Evolutionary conservation across 2,888 invertebrate species (phyloP), one percentile per base, ranked within the genome.

Genomic region (Leptinotarsa tumamoca): DNA sequence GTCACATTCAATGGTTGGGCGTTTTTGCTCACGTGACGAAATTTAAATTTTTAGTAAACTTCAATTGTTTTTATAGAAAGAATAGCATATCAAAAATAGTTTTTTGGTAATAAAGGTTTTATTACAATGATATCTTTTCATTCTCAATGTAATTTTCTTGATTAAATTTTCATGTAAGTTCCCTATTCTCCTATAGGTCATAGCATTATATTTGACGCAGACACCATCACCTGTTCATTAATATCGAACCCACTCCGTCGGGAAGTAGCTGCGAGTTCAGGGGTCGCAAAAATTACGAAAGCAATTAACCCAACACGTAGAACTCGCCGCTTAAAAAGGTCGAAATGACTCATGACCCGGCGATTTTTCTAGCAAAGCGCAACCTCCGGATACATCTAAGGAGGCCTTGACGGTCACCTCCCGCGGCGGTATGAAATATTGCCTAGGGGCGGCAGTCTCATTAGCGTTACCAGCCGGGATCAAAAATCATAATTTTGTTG

Each of bases 351-450:
- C 68, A 71, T 75, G 74, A 71, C 74, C 74, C 4, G 27, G 68
- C 54, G 33, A 33, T 33, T 58, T 58, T 23, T n/a, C 51, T 68
- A 27, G n/a, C 23, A 33, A 21, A 67, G 33, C 67, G 67, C 51
- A 51, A 58, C 68, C 68, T 56, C 58, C 51, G 52, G 68, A 61
- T 61, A 67, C 67, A 52, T 68, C 52, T 13, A 67, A 71, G 71
- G 58, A 52, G 63, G 71, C 68, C 66, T 51, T 71, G 68, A 33
- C 58, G 74, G 67, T 61, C 66, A 69, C 72, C 77, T 52, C 77
- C 77, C 72, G 75, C 70, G 27, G 75, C 67, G 75, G 23, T 61
- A 72, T 78, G 72, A 78, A 72, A 78, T 73, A 78, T 78, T 73
- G 68, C 68, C 66, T 63, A 68, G 70, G 77, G 77, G 67, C 75